phyloP scores from a whole-genome alignment of 2,797 vertebrate species.

The Epinephelus coioides region DNA sequence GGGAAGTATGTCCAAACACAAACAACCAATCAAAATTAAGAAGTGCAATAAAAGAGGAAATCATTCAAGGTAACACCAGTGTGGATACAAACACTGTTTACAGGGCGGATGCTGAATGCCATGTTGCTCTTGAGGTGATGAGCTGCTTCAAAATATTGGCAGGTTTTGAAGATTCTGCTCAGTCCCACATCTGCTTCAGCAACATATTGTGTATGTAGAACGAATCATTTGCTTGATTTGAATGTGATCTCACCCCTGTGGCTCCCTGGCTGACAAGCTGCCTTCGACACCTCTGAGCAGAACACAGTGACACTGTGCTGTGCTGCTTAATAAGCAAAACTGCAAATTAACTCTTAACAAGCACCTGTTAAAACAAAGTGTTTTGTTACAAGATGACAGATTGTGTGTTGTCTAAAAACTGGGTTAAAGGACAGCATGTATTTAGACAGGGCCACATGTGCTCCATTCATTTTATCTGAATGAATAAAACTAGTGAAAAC shows the following conservation, averaged over 20 bases:
- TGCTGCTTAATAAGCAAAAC: not conserved
- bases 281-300: slow-evolving; percentile 1
- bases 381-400: not conserved
- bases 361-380: not conserved
- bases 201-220: slow-evolving; percentile 10
- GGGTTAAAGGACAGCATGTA: not conserved
- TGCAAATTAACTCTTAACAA: slow-evolving; percentile 16
- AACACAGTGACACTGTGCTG: not conserved
- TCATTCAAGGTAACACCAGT: not conserved
- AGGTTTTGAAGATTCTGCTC: slow-evolving; percentile 6
- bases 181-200: slow-evolving; percentile 22
- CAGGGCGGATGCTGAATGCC: not conserved
- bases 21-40: not conserved
- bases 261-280: slow-evolving; percentile 16
- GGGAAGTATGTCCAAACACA: not conserved
- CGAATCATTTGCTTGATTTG: slow-evolving; percentile 29
- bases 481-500: not conserved
- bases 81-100: not conserved
- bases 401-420: not conserved
- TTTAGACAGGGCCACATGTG: not conserved
- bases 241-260: slow-evolving; percentile 31
- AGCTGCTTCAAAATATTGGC: slow-evolving; percentile 27
- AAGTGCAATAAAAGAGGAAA: not conserved
- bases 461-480: slow-evolving; percentile 11
- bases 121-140: slow-evolving; percentile 8